Conservation (phyloP, 35 echinoderm and acorn worm genomes). For the Apostichopus parvimensis region DNA sequence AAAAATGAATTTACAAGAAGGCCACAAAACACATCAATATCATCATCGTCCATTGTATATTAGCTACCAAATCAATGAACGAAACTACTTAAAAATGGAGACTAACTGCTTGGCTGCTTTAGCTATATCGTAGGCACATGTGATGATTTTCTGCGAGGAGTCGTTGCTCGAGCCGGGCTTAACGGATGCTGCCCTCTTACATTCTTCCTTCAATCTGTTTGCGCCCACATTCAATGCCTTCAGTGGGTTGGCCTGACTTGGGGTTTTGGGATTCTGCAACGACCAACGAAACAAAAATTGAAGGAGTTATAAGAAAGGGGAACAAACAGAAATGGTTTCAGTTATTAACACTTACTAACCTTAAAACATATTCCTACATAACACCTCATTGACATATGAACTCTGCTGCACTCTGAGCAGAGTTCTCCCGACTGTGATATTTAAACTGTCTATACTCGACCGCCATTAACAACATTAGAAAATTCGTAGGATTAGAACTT, state of each 20-base stretch:
- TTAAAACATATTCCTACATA: no score
- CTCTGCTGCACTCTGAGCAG: no score
- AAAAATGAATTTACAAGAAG: background rate
- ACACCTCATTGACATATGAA: no score
- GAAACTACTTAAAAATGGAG: conserved; percentile 74
- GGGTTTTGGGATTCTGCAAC: conserved; percentile 77
- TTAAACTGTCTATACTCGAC: no score
- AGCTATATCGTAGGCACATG: conserved; percentile 93
- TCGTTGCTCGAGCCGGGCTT: background rate
- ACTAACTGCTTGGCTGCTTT: conserved; percentile 97
- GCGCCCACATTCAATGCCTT: conserved; percentile 67
- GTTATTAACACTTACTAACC: no score
- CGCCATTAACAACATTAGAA: no score
- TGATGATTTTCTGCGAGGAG: conserved; percentile 77
- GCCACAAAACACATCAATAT: background rate
- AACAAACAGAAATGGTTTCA: no score
- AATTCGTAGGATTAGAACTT: no score
- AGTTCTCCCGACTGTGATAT: no score
- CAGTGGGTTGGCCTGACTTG: conserved; percentile 58
- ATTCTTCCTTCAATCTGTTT: conserved; percentile 68
- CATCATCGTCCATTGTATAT: no score
- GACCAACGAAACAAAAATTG: background rate
- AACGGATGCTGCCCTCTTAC: conserved; percentile 53
- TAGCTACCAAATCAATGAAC: background rate
- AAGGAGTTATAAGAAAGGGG: no score